These are phyloP conservation scores for Triplophysa yarkandensis DNA, from an alignment of 2,797 vertebrate species.

Conservation along the genomic window DNA sequence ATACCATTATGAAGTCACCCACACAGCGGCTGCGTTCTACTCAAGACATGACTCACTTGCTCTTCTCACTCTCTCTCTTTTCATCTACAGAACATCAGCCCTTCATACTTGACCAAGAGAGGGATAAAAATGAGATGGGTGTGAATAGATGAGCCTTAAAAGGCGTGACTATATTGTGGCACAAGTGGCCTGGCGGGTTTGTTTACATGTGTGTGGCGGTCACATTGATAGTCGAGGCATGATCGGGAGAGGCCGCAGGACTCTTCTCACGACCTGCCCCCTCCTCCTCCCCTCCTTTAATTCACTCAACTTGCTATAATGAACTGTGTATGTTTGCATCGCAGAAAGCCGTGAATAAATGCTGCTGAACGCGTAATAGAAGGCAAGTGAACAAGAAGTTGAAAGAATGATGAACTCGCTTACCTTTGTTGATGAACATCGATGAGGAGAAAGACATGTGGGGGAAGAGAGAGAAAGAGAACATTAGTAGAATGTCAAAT, in stretches of 20 bases:
- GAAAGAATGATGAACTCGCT: constrained; percentile 35
- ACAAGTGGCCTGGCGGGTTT: constrained; percentile 40
- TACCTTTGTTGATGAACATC: constrained; percentile 48
- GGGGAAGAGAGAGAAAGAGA: constrained; percentile 24
- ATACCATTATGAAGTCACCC: constrained; percentile 41
- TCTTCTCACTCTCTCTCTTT: background rate
- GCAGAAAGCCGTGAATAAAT: constrained; percentile 15
- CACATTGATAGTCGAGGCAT: constrained; percentile 48
- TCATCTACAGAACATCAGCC: constrained; percentile 34
- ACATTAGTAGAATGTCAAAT: constrained; percentile 28
- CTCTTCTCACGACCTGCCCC: constrained; percentile 51
- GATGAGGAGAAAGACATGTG: constrained; percentile 27
- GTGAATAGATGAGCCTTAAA: constrained; percentile 45
- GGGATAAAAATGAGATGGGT: constrained; percentile 42
- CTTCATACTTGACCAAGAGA: constrained; percentile 34
- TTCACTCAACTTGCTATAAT: constrained; percentile 24
- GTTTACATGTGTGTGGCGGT: constrained; percentile 36
- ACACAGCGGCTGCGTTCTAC: constrained; percentile 1
- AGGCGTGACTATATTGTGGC: constrained; percentile 42
- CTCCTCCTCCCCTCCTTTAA: constrained; percentile 18
- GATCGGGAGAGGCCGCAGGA: constrained; percentile 25
- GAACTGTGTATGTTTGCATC: constrained; percentile 14
- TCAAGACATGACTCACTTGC: constrained; percentile 3
- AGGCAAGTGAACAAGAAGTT: constrained; percentile 11
- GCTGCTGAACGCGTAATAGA: background rate